A percentile compares a stretch with the other conserved stretches of the same genome.
phyloP scores from a whole-genome alignment of 2,113 vertebrate genomes.

The Chlorodrepanis virens region DNA sequence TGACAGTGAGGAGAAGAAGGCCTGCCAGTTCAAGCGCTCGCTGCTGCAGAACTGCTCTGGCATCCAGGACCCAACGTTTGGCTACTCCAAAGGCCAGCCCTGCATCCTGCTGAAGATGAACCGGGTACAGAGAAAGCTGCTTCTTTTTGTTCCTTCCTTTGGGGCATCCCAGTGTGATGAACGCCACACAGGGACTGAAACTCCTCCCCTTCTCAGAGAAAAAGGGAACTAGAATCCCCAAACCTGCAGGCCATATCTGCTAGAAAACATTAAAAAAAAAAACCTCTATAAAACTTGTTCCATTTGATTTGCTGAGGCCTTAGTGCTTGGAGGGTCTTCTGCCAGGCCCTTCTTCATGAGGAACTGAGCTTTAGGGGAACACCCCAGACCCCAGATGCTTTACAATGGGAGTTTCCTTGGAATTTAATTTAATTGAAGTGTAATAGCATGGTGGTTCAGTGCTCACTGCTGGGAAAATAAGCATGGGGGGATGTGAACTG shows the following conservation, averaged over 20 bases:
- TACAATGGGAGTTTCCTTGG: neutral
- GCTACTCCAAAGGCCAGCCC: slow-evolving; percentile 89
- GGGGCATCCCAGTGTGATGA: neutral
- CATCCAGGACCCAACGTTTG: slow-evolving; percentile 82
- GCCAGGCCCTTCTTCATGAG: neutral
- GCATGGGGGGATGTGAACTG: neutral
- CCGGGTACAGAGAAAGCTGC: slow-evolving; percentile 71
- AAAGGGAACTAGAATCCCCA: neutral
- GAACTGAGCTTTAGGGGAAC: neutral
- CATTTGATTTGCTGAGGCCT: neutral
- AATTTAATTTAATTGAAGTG: neutral
- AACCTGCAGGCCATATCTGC: neutral
- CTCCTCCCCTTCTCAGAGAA: neutral
- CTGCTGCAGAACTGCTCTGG: slow-evolving; percentile 90
- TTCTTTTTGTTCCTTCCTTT: neutral
- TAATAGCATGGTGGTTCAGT: neutral
- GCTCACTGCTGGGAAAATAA: neutral
- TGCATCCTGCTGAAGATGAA: slow-evolving; percentile 97
- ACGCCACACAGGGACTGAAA: neutral
- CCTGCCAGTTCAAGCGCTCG: slow-evolving; percentile 94
- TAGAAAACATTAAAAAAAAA: neutral
- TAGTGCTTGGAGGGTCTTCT: neutral
- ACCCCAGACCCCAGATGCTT: neutral
- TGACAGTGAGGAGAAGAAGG: slow-evolving; percentile 84
- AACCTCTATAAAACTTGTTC: neutral